These are phyloP conservation scores for Diogma glabrata DNA, from an alignment of 2,888 invertebrate species.

Conservation along the genomic window DNA sequence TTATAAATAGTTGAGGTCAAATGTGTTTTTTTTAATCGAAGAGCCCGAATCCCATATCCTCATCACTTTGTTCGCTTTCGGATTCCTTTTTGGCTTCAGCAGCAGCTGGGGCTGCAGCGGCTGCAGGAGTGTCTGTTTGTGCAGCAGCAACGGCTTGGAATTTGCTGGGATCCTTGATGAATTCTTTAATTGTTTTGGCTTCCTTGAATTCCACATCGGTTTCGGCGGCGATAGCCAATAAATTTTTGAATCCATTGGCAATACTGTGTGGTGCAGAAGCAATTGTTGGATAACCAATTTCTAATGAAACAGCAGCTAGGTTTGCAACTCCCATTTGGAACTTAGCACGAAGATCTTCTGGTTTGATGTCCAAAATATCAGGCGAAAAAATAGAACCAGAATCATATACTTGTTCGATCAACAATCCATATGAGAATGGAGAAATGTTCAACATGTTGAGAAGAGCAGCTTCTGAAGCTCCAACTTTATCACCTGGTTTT, in stretches of 20 bases:
- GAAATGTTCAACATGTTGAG: conserved; percentile 99
- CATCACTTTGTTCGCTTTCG: conserved; percentile 73
- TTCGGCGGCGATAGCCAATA: conserved; percentile 91
- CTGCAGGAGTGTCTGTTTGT: conserved; percentile 48
- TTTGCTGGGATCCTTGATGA: conserved; percentile 92
- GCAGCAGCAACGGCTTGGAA: conserved; percentile 62
- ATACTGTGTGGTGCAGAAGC: conserved; percentile 97
- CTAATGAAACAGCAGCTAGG: conserved; percentile 84
- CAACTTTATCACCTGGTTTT: conserved; percentile 95
- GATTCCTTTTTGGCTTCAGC: conserved; percentile 60
- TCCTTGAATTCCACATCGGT: conserved; percentile 94
- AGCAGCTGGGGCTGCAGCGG: conserved; percentile 49
- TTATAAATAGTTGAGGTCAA: conserved; percentile 10
- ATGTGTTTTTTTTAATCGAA: conserved; percentile 61
- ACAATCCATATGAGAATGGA: conserved; percentile 96
- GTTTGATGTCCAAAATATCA: conserved; percentile 93
- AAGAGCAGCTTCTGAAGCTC: conserved; percentile 96
- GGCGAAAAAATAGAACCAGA: conserved; percentile 97
- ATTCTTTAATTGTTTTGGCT: conserved; percentile 86
- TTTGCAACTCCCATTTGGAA: conserved; percentile 92
- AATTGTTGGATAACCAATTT: conserved; percentile 90
- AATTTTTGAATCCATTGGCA: conserved; percentile 95
- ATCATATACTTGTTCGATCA: conserved; percentile 95
- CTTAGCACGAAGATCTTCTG: conserved; percentile 82
- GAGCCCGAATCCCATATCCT: conserved; percentile 97